phyloP scores from a whole-genome alignment of 2,888 invertebrate genomes.

The Nymphalis polychloros region DNA sequence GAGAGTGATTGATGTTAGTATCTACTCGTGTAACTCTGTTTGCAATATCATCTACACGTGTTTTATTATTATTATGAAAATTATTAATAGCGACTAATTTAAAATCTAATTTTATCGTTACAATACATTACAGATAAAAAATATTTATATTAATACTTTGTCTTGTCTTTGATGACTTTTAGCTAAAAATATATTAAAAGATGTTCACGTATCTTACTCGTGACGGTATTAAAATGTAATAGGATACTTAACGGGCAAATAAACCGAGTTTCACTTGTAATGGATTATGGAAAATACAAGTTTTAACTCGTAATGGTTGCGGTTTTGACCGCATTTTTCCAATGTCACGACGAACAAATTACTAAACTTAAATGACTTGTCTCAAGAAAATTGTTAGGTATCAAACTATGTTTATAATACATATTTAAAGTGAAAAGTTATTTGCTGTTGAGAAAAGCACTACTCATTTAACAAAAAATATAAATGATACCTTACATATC shows the following conservation, averaged over 20 bases:
- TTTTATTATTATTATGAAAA: not conserved
- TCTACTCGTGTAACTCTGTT: not conserved
- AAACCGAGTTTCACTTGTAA: constrained; percentile 13
- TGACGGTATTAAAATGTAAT: constrained; percentile 1
- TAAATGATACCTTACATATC: not conserved
- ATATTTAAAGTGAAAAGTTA: not conserved
- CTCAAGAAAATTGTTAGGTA: constrained; percentile 14
- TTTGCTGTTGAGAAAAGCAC: not conserved
- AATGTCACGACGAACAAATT: constrained; percentile 20
- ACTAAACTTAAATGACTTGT: constrained; percentile 11
- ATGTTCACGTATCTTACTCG: not conserved
- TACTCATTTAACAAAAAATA: not conserved
- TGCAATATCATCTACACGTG: not conserved
- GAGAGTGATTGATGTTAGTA: not conserved
- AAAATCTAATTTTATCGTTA: not conserved
- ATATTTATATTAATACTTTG: not conserved
- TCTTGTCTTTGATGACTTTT: not conserved
- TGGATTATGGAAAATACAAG: constrained; percentile 23
- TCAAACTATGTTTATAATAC: constrained; percentile 2
- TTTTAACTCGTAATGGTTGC: constrained; percentile 7
- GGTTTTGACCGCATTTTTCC: constrained; percentile 35
- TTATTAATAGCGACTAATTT: not conserved
- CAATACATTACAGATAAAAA: not conserved
- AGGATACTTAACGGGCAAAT: constrained; percentile 8
- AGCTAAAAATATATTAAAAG: not conserved